phyloP scores from a whole-genome alignment of 2,888 invertebrate species.

The Copidosoma aretas region DNA sequence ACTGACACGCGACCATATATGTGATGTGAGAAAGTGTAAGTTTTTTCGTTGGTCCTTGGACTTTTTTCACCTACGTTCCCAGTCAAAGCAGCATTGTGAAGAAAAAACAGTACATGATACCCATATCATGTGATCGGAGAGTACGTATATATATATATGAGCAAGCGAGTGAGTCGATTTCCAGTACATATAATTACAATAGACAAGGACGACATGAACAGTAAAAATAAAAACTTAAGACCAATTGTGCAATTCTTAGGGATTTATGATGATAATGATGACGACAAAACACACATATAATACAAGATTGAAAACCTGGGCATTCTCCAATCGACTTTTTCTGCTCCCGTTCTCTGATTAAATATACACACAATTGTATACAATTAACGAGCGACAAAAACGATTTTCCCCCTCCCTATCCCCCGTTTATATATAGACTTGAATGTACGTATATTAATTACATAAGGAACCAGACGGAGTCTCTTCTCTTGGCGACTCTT shows the following conservation, averaged over 20 bases:
- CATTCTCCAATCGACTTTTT: slow-evolving; percentile 36
- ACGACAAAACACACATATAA: neutral
- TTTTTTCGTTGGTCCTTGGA: too few species aligned
- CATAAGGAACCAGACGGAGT: slow-evolving; percentile 6
- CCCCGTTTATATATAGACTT: too few species aligned
- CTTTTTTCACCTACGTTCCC: too few species aligned
- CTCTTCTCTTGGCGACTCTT: slow-evolving; percentile 34
- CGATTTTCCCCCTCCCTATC: neutral
- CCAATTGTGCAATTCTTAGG: slow-evolving; percentile 55
- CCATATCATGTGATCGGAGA: too few species aligned
- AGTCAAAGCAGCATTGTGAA: too few species aligned
- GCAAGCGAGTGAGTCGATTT: too few species aligned
- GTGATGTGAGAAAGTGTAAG: too few species aligned
- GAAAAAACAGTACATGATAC: too few species aligned
- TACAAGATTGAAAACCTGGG: slow-evolving; percentile 20
- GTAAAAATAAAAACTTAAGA: slow-evolving; percentile 46
- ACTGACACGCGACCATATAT: too few species aligned
- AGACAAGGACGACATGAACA: neutral
- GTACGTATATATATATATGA: too few species aligned
- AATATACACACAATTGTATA: slow-evolving; percentile 21
- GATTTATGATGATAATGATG: slow-evolving; percentile 20
- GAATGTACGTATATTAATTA: too few species aligned
- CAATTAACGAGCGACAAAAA: neutral
- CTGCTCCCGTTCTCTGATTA: slow-evolving; percentile 33
- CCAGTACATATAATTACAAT: neutral